Base-by-base conservation (phyloP, 35 echinoderm and acorn worm genomes). In the Lytechinus pictus region DNA sequence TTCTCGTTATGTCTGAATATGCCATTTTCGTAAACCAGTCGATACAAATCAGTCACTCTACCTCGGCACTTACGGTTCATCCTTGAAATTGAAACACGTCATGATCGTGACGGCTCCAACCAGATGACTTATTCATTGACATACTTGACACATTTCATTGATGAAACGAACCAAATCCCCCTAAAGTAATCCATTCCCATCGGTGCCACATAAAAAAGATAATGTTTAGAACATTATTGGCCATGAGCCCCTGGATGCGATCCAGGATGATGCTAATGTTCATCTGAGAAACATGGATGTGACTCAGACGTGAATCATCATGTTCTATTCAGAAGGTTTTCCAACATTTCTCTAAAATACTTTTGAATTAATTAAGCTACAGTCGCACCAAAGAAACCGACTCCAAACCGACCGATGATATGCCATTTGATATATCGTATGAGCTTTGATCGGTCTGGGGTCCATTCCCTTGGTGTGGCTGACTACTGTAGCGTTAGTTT, bases 131-230 rank as follows among this genome's bases (percentile, higher is more conserved):
- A 79, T 79, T 79, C 66, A 79, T 79, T 24, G 6, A 79, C 6
- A n/a, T 79, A 79, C 66, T 14, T 79, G 66, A 79, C 66, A 79
- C 66, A 79, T 79, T 79, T 79, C 66, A 58, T 58, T 58, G 56
- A 79, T 79, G 14, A 79, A 79, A 79, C 66, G 66, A n/a, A 79
- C 19, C 19, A 24, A 16, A 79, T 27, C 19, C 66, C 33, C 66
- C 66, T 24, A 79, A 14, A 4, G 19, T 79, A 79, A 24, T 79
- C 8, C 66, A 79, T 79, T 5, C 21, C 66, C n/a, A 79, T 79
- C 66, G 66, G n/a, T 24, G 8, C 66, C 66, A 24, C 66, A 19
- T 79, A 7, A n/a, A 16, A 79, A 79, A 79, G 66, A 79, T 16
- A 24, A 79, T 79, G 66, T 24, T 79, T 19, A 79, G 14, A 79